These are phyloP conservation scores for Cyprinella venusta DNA, from an alignment of 2,797 vertebrate genomes.

Conservation along the genomic window DNA sequence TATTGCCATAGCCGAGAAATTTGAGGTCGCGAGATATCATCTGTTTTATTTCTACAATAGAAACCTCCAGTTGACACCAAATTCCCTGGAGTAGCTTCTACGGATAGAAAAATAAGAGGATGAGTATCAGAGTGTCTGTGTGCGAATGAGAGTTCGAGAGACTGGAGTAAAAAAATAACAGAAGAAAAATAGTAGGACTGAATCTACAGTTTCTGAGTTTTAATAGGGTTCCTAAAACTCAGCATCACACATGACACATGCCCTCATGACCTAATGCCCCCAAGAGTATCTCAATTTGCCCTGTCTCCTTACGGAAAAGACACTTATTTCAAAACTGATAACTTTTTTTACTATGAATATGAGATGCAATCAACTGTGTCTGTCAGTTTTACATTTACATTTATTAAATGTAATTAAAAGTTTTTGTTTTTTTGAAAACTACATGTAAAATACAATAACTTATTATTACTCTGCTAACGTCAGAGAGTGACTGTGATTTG, in stretches of 20 bases:
- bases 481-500: constrained; percentile 8
- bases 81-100: constrained; percentile 20
- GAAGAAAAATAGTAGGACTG: not conserved
- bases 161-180: not conserved
- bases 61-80: constrained; percentile 32
- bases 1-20: not conserved
- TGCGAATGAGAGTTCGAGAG: not conserved
- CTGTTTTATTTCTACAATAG: constrained; percentile 36
- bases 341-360: constrained; percentile 3
- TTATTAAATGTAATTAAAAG: too few relatives aligned
- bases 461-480: not conserved
- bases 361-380: not conserved
- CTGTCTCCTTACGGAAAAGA: not conserved
- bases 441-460: not conserved
- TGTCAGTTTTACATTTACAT: not conserved
- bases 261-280: constrained; percentile 28
- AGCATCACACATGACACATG: constrained; percentile 12
- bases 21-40: not conserved
- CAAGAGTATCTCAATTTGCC: constrained; percentile 19
- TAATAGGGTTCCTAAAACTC: not conserved
- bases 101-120: constrained; percentile 21
- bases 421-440: not conserved
- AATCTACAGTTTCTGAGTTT: constrained; percentile 11
- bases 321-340: constrained; percentile 7
- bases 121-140: constrained; percentile 1